phyloP scores from a whole-genome alignment of 2,113 vertebrate species.

The Syrrhaptes paradoxus region DNA sequence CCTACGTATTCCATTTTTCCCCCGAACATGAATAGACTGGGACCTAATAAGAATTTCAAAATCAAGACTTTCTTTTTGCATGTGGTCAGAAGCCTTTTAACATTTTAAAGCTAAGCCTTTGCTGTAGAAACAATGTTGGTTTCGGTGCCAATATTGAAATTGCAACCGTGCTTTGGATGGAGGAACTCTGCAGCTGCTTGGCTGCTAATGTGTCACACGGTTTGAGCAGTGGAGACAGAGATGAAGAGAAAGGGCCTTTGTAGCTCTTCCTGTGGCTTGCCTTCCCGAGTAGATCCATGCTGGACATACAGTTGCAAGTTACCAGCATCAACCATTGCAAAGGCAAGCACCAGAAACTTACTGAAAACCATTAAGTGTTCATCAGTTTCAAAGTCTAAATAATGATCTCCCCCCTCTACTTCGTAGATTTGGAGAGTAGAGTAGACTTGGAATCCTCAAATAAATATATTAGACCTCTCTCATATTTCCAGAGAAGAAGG shows the following conservation, averaged over 20 bases:
- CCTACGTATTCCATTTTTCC: background rate
- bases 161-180: background rate
- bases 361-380: background rate
- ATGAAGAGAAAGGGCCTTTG: background rate
- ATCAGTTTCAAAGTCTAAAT: background rate
- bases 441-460: background rate
- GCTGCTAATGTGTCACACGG: background rate
- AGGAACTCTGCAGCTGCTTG: background rate
- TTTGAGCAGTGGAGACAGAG: background rate
- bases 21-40: background rate
- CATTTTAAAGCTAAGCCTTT: background rate
- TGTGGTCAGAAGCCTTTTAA: background rate
- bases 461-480: background rate
- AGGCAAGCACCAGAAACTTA: background rate
- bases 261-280: background rate
- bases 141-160: background rate
- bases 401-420: background rate
- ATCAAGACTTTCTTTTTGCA: background rate
- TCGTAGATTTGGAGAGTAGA: background rate
- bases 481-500: background rate
- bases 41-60: slow-evolving; percentile 16
- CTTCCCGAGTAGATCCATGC: rapidly evolving
- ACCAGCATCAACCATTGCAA: background rate
- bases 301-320: rapidly evolving
- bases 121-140: background rate